Conservation (phyloP, 2,113 vertebrate genomes). For the Collichthys lucidus region DNA sequence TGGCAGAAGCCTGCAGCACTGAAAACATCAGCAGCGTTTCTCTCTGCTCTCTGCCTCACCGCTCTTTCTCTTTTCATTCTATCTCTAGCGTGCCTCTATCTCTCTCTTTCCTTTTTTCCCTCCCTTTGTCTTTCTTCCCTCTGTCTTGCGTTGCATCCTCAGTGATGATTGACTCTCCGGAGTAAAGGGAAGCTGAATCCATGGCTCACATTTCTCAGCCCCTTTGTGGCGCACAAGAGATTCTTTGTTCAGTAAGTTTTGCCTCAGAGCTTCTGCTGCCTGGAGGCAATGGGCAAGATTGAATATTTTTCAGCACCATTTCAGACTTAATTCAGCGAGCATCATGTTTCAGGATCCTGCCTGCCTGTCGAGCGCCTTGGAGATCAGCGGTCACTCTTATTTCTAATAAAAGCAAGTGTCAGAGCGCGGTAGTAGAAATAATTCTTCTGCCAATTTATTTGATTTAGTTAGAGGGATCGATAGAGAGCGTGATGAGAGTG, state of each 20-base stretch:
- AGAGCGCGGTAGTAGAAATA: conserved; percentile 6
- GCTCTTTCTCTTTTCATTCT: conserved; percentile 18
- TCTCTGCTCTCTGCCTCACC: conserved; percentile 29
- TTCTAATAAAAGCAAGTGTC: conserved; percentile 46
- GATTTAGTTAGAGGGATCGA: conserved; percentile 13
- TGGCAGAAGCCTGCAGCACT: conserved; percentile 63
- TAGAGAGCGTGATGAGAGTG: conserved; percentile 11
- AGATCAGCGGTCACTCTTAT: conserved; percentile 50
- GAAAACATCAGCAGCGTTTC: conserved; percentile 52
- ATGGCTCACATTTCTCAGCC: conserved; percentile 79
- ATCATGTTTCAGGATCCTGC: conserved; percentile 60
- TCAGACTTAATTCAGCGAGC: conserved; percentile 75
- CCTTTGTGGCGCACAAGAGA: conserved; percentile 80
- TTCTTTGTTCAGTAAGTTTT: conserved; percentile 80
- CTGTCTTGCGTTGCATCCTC: conserved; percentile 76
- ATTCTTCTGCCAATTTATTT: conserved; percentile 52
- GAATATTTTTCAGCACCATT: conserved; percentile 79
- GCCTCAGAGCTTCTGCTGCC: conserved; percentile 70
- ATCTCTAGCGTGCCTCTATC: conserved; percentile 51
- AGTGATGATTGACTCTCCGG: conserved; percentile 82
- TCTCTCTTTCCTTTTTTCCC: conserved; percentile 20
- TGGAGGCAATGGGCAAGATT: conserved; percentile 69
- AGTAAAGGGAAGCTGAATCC: conserved; percentile 76
- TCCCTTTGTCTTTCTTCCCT: conserved; percentile 46
- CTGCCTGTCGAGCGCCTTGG: conserved; percentile 35